phyloP scores from a whole-genome alignment of 2,113 vertebrate species.

The Bombycilla garrulus region DNA sequence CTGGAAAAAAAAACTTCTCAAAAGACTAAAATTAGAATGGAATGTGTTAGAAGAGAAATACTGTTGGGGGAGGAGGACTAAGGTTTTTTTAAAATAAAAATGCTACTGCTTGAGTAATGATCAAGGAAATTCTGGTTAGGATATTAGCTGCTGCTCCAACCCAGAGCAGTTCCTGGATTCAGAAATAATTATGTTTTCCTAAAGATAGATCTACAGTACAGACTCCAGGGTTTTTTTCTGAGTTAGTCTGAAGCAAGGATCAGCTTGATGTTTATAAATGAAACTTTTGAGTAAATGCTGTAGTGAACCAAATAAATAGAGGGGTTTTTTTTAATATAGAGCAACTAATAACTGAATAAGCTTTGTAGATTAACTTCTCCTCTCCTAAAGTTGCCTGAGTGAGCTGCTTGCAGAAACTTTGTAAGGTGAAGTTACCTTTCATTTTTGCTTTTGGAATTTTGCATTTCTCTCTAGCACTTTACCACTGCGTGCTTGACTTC shows the following conservation, averaged over 20 bases:
- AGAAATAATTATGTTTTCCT: slow-evolving; percentile 40
- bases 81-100: slow-evolving; percentile 10
- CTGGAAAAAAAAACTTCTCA: slow-evolving; percentile 67
- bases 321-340: not conserved
- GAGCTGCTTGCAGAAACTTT: not conserved
- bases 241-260: not conserved
- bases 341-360: not conserved
- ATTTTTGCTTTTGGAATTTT: not conserved
- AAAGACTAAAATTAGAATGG: slow-evolving; percentile 65
- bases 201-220: not conserved
- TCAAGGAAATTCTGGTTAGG: slow-evolving; percentile 22
- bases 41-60: slow-evolving; percentile 63
- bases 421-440: not conserved
- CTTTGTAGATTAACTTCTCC: not conserved
- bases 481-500: not conserved
- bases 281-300: not conserved
- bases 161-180: not conserved
- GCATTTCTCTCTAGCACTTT: not conserved
- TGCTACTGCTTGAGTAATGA: slow-evolving; percentile 23
- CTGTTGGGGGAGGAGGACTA: slow-evolving; percentile 43
- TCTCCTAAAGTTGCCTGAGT: not conserved
- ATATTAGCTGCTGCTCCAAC: slow-evolving; percentile 32
- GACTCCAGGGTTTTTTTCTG: not conserved
- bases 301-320: not conserved
- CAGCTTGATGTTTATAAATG: not conserved